Percentiles rank a stretch among this genome's conserved stretches.
Evolutionary conservation across 2,888 invertebrate species (phyloP).

Genomic region (Spilosoma lubricipeda): DNA sequence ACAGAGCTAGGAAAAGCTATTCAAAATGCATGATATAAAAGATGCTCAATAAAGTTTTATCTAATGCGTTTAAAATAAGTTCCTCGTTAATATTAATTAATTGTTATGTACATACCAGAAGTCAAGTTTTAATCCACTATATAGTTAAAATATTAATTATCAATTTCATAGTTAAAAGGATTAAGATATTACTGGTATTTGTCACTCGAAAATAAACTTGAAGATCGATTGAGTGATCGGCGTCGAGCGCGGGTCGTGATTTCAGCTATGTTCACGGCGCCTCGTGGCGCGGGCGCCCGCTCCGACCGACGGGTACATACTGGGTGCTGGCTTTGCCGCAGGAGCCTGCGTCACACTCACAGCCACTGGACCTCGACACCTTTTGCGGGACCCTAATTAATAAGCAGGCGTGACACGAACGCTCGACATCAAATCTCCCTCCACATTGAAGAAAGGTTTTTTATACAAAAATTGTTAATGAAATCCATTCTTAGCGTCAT

Average conservation of each 20-base stretch:
- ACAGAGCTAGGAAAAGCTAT: conserved; percentile 31
- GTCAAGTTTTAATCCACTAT: conserved; percentile 48
- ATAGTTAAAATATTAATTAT: conserved; percentile 35
- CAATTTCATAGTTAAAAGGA: not conserved
- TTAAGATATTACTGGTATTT: conserved; percentile 34
- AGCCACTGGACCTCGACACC: conserved; percentile 79
- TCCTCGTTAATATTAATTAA: conserved; percentile 32
- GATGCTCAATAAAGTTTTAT: conserved; percentile 22
- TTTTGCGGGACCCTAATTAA: conserved; percentile 83
- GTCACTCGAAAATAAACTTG: conserved; percentile 42
- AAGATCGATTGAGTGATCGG: conserved; percentile 43
- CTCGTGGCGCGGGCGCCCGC: conserved; percentile 63
- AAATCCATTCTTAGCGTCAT: conserved; percentile 48
- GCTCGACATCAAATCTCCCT: conserved; percentile 59
- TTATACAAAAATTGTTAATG: conserved; percentile 56
- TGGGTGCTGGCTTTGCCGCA: conserved; percentile 78
- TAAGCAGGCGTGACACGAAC: conserved; percentile 75
- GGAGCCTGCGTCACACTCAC: conserved; percentile 82
- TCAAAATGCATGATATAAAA: conserved; percentile 27
- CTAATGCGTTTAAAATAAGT: conserved; percentile 32
- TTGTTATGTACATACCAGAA: conserved; percentile 49
- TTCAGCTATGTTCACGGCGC: conserved; percentile 47
- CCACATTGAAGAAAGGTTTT: conserved; percentile 46
- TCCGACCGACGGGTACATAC: conserved; percentile 72
- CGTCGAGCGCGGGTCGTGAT: conserved; percentile 47